Percentiles rank a stretch among this genome's conserved stretches.
Conservation (phyloP, 2,113 vertebrate genomes). For the Motacilla tschutschensis region DNA sequence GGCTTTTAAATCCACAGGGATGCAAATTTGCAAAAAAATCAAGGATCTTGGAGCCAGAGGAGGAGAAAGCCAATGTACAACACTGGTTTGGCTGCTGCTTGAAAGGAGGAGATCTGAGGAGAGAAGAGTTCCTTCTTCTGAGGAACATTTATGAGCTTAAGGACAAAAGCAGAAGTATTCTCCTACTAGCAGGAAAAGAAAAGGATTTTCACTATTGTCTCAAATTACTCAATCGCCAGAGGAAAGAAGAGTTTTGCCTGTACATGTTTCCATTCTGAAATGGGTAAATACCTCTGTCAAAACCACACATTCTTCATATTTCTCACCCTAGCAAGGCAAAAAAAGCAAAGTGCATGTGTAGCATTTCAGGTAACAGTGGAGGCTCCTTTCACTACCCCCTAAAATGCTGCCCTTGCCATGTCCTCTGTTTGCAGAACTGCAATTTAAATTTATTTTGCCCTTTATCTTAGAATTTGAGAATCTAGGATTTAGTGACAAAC, state of each 20-base stretch:
- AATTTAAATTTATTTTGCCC: slow-evolving; percentile 2
- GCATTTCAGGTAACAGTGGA: neutral
- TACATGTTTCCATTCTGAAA: neutral
- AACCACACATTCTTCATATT: neutral
- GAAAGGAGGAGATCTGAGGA: neutral
- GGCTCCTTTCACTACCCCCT: neutral
- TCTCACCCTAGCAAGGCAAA: neutral
- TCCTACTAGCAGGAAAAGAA: neutral
- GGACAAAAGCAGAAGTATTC: neutral
- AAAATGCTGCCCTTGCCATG: neutral
- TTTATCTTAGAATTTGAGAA: neutral
- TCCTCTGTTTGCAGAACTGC: neutral
- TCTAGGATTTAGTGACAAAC: neutral
- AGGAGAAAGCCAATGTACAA: neutral
- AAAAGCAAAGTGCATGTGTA: neutral
- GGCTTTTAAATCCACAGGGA: neutral
- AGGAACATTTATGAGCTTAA: neutral
- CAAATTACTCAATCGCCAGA: neutral
- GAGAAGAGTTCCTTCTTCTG: neutral
- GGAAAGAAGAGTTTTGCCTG: neutral
- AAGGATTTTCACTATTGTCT: neutral
- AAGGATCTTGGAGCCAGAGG: neutral
- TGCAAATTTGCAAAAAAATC: neutral
- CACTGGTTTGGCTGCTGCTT: neutral
- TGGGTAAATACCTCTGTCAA: neutral